Percentiles rank a stretch among this genome's conserved stretches.
Evolutionary conservation across 2,113 vertebrate genomes (phyloP).

Genomic region (Grantiella picta): DNA sequence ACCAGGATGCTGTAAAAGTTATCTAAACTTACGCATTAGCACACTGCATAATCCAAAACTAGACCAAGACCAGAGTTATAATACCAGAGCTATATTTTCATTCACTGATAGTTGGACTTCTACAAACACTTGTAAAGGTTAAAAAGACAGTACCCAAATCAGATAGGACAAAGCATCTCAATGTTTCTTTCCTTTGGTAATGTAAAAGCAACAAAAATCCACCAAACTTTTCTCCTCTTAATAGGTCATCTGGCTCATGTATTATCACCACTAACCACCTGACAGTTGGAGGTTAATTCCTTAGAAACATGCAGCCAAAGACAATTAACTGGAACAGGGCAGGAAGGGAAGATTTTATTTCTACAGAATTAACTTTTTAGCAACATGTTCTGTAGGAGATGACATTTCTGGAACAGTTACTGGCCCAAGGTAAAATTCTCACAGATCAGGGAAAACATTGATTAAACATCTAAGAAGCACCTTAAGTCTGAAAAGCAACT

Average conservation of each 20-base stretch:
- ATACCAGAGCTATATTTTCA: neutral
- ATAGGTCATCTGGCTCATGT: neutral
- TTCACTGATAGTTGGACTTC: neutral
- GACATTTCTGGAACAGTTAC: conserved; percentile 53
- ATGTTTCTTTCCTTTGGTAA: neutral
- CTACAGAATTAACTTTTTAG: neutral
- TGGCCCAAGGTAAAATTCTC: neutral
- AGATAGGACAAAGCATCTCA: neutral
- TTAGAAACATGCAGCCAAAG: neutral
- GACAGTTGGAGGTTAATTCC: neutral
- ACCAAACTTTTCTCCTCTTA: neutral
- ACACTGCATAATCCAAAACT: neutral
- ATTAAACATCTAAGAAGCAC: conserved; percentile 15
- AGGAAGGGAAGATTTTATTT: neutral
- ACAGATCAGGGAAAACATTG: neutral
- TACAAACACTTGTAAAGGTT: neutral
- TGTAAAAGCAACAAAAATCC: neutral
- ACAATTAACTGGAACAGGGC: neutral
- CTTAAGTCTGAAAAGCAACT: neutral
- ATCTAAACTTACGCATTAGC: neutral
- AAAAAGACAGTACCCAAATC: neutral
- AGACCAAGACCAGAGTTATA: neutral
- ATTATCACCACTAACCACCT: neutral
- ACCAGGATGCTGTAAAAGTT: neutral
- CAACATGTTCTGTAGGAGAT: neutral